Conservation (phyloP, 1,140 invertebrate genomes). For the Camponotus pennsylvanicus region DNA sequence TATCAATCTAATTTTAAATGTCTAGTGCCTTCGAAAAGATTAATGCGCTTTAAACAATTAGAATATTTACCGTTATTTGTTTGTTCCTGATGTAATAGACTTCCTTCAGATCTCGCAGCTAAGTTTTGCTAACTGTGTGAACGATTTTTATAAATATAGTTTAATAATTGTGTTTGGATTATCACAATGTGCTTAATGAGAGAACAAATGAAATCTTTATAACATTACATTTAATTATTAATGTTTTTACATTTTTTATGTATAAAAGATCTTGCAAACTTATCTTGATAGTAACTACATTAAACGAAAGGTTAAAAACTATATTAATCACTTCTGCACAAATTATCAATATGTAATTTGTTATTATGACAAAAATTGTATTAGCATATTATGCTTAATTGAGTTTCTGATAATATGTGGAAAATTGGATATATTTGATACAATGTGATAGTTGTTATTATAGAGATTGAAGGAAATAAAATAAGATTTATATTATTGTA, state of each 20-base stretch:
- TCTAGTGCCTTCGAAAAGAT: conserved; percentile 26
- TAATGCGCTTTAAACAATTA: conserved; percentile 33
- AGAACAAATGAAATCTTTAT: conserved; percentile 1
- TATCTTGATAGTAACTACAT: neutral
- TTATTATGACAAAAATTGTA: conserved; percentile 7
- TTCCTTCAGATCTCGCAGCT: conserved; percentile 48
- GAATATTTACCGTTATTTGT: conserved; percentile 19
- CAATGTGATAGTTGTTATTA: neutral
- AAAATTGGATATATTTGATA: neutral
- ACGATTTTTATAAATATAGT: neutral
- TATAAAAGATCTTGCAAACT: neutral
- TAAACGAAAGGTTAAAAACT: neutral
- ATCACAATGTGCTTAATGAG: neutral
- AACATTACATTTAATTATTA: conserved; percentile 10
- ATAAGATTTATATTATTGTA: conserved; percentile 32
- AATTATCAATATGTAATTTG: neutral
- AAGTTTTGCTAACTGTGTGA: conserved; percentile 6
- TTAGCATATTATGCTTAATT: conserved; percentile 13
- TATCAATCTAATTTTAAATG: conserved; percentile 30
- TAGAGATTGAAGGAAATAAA: conserved; percentile 50
- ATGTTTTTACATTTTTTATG: conserved; percentile 5
- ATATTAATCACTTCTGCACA: neutral
- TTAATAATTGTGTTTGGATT: conserved; percentile 8
- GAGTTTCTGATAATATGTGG: neutral
- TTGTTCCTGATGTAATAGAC: neutral